A percentile compares a stretch with the other conserved stretches of the same genome.
Evolutionary conservation across 2,113 vertebrate genomes (phyloP).

Genomic region (Centropristis striata): DNA sequence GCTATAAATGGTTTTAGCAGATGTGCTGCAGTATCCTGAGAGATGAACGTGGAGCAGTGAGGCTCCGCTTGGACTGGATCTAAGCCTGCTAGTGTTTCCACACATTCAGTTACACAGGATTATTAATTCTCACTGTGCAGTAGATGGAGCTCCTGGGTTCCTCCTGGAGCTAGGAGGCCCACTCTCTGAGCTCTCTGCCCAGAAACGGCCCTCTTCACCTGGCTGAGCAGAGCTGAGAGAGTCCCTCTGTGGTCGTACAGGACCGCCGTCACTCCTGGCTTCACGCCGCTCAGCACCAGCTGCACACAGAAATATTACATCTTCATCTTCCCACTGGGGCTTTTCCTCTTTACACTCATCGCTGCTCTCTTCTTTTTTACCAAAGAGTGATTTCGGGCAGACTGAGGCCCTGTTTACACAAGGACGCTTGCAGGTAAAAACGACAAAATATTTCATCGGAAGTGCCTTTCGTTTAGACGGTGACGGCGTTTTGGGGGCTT

Average conservation of each 20-base stretch:
- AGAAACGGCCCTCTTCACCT: constrained; percentile 78
- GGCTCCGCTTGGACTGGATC: background rate
- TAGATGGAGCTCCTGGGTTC: constrained; percentile 85
- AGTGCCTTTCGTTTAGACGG: too few relatives aligned
- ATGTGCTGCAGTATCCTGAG: constrained; percentile 29
- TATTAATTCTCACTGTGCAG: constrained; percentile 82
- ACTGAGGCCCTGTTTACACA: too few relatives aligned
- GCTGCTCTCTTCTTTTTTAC: background rate
- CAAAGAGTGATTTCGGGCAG: background rate
- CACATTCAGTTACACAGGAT: constrained; percentile 19
- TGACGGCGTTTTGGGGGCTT: too few relatives aligned
- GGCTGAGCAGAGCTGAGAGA: constrained; percentile 83
- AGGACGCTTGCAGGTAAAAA: too few relatives aligned
- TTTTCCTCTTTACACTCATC: background rate
- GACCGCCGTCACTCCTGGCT: constrained; percentile 76
- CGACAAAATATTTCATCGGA: too few relatives aligned
- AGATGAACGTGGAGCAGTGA: constrained; percentile 10
- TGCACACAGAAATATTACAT: constrained; percentile 38
- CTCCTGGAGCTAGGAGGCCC: constrained; percentile 87
- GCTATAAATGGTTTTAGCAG: constrained; percentile 18
- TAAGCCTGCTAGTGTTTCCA: constrained; percentile 3
- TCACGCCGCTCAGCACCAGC: constrained; percentile 87
- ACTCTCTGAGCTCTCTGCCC: constrained; percentile 84
- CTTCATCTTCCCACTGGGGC: background rate
- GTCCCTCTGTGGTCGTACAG: constrained; percentile 88